phyloP scores from a whole-genome alignment of 1,140 invertebrate genomes.

The Drosophila tani region DNA sequence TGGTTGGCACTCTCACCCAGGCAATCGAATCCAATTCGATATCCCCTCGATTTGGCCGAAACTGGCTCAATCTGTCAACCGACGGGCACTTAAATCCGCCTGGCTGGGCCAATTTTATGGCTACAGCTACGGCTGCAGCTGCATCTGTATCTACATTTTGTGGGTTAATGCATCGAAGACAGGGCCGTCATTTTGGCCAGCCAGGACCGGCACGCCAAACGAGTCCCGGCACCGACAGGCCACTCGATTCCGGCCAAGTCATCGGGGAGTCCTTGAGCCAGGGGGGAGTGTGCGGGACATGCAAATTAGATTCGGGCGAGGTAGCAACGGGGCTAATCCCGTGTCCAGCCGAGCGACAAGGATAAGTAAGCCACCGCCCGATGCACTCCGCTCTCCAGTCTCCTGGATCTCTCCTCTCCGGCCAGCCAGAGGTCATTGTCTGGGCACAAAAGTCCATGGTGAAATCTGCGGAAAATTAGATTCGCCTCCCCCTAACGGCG shows the following conservation, averaged over 20 bases:
- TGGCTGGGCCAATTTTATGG: slow-evolving; percentile 36
- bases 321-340: slow-evolving; percentile 46
- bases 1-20: not conserved
- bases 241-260: slow-evolving; percentile 27
- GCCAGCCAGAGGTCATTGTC: slow-evolving; percentile 39
- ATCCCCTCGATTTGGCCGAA: slow-evolving; percentile 16
- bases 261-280: slow-evolving; percentile 43
- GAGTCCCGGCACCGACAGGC: slow-evolving; percentile 14
- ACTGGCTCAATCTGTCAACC: slow-evolving; percentile 52
- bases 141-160: slow-evolving; percentile 40
- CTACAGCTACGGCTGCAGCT: slow-evolving; percentile 27
- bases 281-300: slow-evolving; percentile 32
- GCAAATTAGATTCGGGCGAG: slow-evolving; percentile 62
- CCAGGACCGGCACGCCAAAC: slow-evolving; percentile 15
- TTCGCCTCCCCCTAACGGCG: slow-evolving; percentile 30
- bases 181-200: slow-evolving; percentile 42
- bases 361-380: slow-evolving; percentile 52
- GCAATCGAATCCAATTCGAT: slow-evolving; percentile 6
- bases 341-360: slow-evolving; percentile 55
- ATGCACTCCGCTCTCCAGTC: slow-evolving; percentile 5
- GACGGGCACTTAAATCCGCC: slow-evolving; percentile 39
- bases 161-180: slow-evolving; percentile 65
- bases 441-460: slow-evolving; percentile 45
- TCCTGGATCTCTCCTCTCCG: slow-evolving; percentile 6
- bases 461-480: slow-evolving; percentile 78